phyloP scores from a whole-genome alignment of 2,113 vertebrate genomes.

The Onychostruthus taczanowskii region DNA sequence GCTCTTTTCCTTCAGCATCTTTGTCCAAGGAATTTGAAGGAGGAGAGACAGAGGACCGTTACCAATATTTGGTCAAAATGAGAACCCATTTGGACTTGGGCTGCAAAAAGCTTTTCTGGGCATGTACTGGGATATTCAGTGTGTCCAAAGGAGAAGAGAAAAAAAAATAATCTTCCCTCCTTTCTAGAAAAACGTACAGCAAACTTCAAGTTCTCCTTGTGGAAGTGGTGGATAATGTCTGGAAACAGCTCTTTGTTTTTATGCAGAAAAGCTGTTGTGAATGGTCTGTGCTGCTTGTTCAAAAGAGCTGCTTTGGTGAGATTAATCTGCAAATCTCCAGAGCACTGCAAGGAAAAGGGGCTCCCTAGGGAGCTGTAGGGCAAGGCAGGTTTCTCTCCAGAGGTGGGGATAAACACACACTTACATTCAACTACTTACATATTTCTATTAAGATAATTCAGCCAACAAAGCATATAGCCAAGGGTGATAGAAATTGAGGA shows the following conservation, averaged over 20 bases:
- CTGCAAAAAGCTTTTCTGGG: background rate
- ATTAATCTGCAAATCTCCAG: background rate
- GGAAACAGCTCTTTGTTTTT: background rate
- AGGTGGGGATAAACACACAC: background rate
- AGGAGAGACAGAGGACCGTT: background rate
- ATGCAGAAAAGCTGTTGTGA: background rate
- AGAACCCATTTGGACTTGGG: background rate
- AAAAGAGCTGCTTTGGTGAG: background rate
- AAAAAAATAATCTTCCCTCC: background rate
- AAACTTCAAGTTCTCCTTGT: background rate
- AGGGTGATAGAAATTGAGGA: conserved; percentile 46
- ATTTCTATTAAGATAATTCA: conserved; percentile 19
- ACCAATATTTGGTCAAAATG: background rate
- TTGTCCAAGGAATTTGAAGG: background rate
- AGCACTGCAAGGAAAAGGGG: background rate
- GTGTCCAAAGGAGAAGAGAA: background rate
- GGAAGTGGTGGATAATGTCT: background rate
- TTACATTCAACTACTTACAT: background rate
- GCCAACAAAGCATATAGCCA: conserved; percentile 12
- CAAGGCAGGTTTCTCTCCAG: background rate
- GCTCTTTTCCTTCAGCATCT: background rate
- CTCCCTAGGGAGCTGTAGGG: background rate
- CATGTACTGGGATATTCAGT: background rate
- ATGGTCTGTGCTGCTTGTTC: background rate
- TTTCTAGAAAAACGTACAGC: background rate